Base-by-base conservation (phyloP, 2,888 invertebrate species). In the Eupithecia exiguata region DNA sequence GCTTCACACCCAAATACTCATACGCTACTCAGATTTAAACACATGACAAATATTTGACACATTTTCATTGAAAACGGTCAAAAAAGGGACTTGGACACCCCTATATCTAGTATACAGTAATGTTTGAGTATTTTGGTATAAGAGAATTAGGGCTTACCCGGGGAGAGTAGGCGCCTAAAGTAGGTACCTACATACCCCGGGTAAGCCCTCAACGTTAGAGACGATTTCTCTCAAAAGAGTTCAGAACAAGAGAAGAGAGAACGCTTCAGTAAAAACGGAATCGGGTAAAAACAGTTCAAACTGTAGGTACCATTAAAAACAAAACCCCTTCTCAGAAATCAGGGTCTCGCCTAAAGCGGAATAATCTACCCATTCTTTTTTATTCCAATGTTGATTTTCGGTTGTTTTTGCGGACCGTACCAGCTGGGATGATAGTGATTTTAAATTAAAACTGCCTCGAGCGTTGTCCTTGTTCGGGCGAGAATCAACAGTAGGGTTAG, bases 401-500 rank as follows among this genome's bases (percentile, higher is more conserved):
- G 61, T 62, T 49, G 36, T 66, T 72, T 89, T 86, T 90, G 87
- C 85, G 81, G 84, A 85, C 87, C 77, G 83, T 84, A 84, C 88
- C 83, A 82, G 79, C 49, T 68, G 80, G 84, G 79, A 85, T 84
- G 84, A 86, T 88, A 85, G 87, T 90, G 88, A 89, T 89, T 92
- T 92, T 88, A 91, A 92, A 92, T 93, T 91, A 93, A 93, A 93
- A 92, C 76, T 69, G 90, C 93, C 85, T 71, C 81, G 21, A 83
- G 92, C 88, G 76, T 79, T 83, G 88, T 89, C 91, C 90, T 90
- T 90, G 84, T 87, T 89, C 84, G 69, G 71, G 75, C 40, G 73
- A 58, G 25, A 73, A 77, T 70, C 76, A 78, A 74, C 75, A 74
- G 67, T 75, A 43, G 75, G 53, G 63, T 75, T 68, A 66, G 73